These are phyloP conservation scores for Cepaea hortensis DNA, from an alignment of 2,888 invertebrate genomes.

Conservation along the genomic window DNA sequence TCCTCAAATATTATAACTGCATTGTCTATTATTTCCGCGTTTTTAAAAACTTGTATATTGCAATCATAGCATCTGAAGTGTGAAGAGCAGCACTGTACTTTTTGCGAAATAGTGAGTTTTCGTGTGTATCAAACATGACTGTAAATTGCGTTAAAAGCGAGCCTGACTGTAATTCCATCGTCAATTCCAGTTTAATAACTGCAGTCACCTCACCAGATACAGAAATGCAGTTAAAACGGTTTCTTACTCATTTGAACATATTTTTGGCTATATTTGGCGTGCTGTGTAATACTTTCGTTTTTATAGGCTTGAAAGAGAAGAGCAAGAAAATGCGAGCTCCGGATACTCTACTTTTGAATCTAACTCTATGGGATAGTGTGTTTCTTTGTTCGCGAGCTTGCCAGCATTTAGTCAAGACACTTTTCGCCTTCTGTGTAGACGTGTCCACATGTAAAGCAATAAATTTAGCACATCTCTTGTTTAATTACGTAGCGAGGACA, in stretches of 20 bases:
- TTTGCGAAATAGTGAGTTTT: background rate
- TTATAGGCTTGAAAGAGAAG: constrained; percentile 6
- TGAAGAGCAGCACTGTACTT: too few relatives aligned
- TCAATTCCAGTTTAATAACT: background rate
- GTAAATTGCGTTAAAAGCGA: background rate
- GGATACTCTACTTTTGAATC: constrained; percentile 7
- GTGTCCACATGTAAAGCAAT: background rate
- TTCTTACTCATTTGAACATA: background rate
- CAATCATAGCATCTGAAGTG: too few relatives aligned
- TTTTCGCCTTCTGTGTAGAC: background rate
- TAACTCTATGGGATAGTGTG: constrained; percentile 21
- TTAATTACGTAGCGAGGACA: constrained; percentile 15
- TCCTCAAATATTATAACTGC: too few relatives aligned
- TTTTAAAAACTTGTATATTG: too few relatives aligned
- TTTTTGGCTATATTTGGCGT: constrained; percentile 15
- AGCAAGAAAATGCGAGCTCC: background rate
- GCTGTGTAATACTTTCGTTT: constrained; percentile 5
- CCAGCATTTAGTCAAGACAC: constrained; percentile 1
- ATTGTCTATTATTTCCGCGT: too few relatives aligned
- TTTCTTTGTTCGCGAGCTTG: constrained; percentile 16
- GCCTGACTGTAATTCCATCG: background rate
- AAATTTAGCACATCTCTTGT: background rate
- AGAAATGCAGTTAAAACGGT: background rate
- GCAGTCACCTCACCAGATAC: background rate
- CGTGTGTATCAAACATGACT: background rate